Base-by-base conservation (phyloP, 37 sponge, comb jelly and placozoan species). In the Halisarca cf. caerulea region DNA sequence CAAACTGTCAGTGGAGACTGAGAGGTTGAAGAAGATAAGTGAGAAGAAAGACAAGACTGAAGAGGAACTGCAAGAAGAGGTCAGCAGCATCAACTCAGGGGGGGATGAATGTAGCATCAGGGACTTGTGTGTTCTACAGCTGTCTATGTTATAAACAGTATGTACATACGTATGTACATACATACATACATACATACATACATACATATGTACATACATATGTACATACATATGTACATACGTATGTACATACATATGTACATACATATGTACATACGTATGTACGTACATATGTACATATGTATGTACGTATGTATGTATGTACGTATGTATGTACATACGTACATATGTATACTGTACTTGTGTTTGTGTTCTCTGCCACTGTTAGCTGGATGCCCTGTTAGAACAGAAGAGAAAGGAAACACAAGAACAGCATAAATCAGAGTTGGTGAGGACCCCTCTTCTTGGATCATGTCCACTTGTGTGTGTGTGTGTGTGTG, bases 361-460 rank as follows among this genome's bases (percentile, higher is more conserved):
- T 23, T 62, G 25, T 62, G 6, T n/a, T 62, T 7, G 7, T 42
- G 21, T 17, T 72, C n/a, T n/a, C 37, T 79, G 3, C 25, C 3
- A 38, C n/a, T n/a, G n/a, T 23, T 58, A 88, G 88, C 30, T 88
- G 34, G 83, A 51, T 32, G 78, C 38, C 11, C 54, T 44, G 33
- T 78, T 88, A 18, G 84, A 88, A 33, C 40, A 33, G 14, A 78
- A 83, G 70, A 58, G 71, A 14, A 6, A 37, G 37, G 88, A 83
- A 21, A n/a, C 83, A 21, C 32, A 30, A 32, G 17, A 6, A 2
- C 54, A 88, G 59, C 88, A 88, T 17, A 18, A 84, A 36, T 17
- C 60, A 18, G 43, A 72, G 54, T 37, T 89, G 84, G 84, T 84
- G 17, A 66, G 84, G 68, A 66, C 30, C 68, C 23, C 8, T 20